A percentile compares a stretch with the other conserved stretches of the same genome.
Conservation (phyloP, 92 coral and sea anemone species). For the Porites lobata region DNA sequence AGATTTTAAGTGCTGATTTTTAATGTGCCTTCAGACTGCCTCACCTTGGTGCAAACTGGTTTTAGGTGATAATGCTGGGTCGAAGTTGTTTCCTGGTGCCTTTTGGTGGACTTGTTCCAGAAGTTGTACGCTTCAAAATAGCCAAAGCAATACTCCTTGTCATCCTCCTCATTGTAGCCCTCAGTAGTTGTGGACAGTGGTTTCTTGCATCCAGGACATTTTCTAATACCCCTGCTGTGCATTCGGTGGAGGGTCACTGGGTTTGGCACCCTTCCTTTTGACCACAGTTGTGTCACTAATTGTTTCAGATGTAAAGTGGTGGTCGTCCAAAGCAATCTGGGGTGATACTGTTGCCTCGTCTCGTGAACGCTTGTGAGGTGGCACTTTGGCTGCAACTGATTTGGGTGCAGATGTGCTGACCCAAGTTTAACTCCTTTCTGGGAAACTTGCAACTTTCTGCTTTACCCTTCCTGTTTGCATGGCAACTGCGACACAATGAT, state of each 20-base stretch:
- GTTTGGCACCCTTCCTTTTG: slow-evolving; percentile 50
- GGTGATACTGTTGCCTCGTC: slow-evolving; percentile 44
- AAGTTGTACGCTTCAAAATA: slow-evolving; percentile 54
- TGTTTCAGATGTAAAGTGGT: slow-evolving; percentile 47
- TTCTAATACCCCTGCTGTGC: slow-evolving; percentile 49
- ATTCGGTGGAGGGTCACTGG: slow-evolving; percentile 50
- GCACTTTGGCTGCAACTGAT: slow-evolving; percentile 65
- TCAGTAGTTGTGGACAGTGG: slow-evolving; percentile 46
- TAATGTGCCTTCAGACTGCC: slow-evolving; percentile 46
- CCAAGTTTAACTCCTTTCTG: slow-evolving; percentile 48
- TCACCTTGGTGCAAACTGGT: slow-evolving; percentile 60
- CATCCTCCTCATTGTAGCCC: slow-evolving; percentile 51
- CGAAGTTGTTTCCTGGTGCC: slow-evolving; percentile 41
- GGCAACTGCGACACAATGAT: slow-evolving; percentile 61
- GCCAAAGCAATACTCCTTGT: slow-evolving; percentile 50
- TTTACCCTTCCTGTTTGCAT: slow-evolving; percentile 37
- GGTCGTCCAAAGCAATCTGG: slow-evolving; percentile 26
- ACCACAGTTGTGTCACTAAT: slow-evolving; percentile 46
- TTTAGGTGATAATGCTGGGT: slow-evolving; percentile 59
- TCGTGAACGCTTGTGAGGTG: slow-evolving; percentile 50
- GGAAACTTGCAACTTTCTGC: slow-evolving; percentile 45
- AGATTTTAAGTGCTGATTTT: slow-evolving; percentile 43
- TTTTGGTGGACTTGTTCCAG: slow-evolving; percentile 51
- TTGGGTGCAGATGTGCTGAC: slow-evolving; percentile 59
- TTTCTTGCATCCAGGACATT: slow-evolving; percentile 50